Conservation (phyloP, 1,140 invertebrate species). For the Periplaneta americana region DNA sequence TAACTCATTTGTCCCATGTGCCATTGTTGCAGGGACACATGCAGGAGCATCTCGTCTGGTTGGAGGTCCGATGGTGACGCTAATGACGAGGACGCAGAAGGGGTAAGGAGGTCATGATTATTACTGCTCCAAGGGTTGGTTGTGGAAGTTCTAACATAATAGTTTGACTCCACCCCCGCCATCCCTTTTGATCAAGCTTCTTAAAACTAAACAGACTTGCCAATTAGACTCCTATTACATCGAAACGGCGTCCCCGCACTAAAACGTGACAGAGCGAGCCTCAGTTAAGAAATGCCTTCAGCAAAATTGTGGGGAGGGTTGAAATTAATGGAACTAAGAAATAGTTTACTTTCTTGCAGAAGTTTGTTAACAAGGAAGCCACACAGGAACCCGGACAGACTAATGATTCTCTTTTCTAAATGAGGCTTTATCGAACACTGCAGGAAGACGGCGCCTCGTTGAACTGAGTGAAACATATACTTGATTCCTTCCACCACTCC, state of each 20-base stretch:
- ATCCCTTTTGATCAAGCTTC: background rate
- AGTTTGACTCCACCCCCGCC: background rate
- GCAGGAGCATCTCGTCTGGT: background rate
- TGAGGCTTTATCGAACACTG: too few relatives aligned
- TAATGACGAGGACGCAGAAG: background rate
- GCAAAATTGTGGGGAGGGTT: background rate
- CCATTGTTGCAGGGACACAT: background rate
- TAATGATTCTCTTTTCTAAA: too few relatives aligned
- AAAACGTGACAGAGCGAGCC: background rate
- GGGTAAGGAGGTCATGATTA: background rate
- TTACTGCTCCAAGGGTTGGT: background rate
- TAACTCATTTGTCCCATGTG: too few relatives aligned
- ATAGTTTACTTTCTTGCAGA: too few relatives aligned
- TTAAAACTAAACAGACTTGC: background rate
- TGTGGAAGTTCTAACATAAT: too few relatives aligned
- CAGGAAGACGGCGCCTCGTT: too few relatives aligned
- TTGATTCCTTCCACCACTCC: too few relatives aligned
- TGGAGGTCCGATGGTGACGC: background rate
- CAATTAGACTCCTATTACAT: background rate
- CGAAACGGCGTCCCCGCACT: background rate
- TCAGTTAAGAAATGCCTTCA: background rate
- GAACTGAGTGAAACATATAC: too few relatives aligned
- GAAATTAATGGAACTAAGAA: background rate
- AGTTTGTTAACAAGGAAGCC: too few relatives aligned
- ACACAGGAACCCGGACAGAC: too few relatives aligned